phyloP scores from a whole-genome alignment of 35 echinoderm and acorn worm genomes.

The Anneissia japonica region DNA sequence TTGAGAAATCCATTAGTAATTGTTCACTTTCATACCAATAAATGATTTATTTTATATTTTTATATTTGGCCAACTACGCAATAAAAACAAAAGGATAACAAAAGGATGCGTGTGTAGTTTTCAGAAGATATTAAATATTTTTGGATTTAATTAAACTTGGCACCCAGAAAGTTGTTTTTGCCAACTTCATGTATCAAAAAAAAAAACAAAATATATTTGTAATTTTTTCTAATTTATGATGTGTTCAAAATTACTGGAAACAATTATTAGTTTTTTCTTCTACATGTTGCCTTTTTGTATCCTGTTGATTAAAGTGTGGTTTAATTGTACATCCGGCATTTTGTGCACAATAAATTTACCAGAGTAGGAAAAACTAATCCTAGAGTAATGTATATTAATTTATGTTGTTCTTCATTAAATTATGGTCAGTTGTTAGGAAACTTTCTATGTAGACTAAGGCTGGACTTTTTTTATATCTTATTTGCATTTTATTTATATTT shows the following conservation, averaged over 20 bases:
- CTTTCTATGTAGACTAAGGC: too few species aligned
- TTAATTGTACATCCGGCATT: background rate
- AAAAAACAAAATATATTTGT: background rate
- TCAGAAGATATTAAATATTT: too few species aligned
- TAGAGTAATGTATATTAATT: too few species aligned
- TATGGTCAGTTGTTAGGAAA: too few species aligned
- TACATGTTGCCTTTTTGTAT: background rate
- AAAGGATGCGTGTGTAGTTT: too few species aligned
- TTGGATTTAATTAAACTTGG: too few species aligned
- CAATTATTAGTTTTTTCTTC: background rate
- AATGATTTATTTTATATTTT: background rate
- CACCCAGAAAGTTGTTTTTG: background rate
- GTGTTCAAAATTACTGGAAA: background rate
- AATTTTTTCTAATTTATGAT: background rate
- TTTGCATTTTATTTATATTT: too few species aligned
- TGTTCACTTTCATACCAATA: too few species aligned
- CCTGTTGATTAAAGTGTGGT: background rate
- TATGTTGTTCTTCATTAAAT: too few species aligned
- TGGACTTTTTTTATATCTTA: too few species aligned
- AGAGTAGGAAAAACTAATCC: too few species aligned
- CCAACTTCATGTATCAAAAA: too few species aligned
- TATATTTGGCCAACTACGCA: background rate
- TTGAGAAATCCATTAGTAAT: background rate
- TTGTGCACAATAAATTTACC: background rate
- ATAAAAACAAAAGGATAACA: background rate